Evolutionary conservation across 2,888 invertebrate genomes (phyloP), one percentile per base, ranked within the genome.

Genomic region (Macrostomum cliftonense): DNA sequence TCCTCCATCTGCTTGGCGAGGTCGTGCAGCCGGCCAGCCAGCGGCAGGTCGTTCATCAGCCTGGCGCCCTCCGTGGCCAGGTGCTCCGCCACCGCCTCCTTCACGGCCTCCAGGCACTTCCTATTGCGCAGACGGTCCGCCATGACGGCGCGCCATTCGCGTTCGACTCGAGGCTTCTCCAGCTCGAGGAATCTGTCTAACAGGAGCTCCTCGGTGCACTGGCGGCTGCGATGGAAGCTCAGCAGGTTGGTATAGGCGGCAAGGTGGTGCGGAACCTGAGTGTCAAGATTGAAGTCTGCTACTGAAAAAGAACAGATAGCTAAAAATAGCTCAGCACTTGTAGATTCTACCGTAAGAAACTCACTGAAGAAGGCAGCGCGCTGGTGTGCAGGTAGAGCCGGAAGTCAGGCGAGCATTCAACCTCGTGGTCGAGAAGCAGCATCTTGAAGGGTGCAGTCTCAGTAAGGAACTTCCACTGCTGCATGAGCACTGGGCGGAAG

Each of bases 361-460:
- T 28, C 28, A 28, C 28, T 9, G 5, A 14, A 36, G 43, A 21
- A 4, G 53, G 62, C 54, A 63, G 63, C 13, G 57, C 56, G 2
- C 64, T 63, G 1, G 68, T 67, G 59, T 69, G 69, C 12, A 69
- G 58, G 56, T 58, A 69, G 52, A 69, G 54, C 17, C 69, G 60
- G 57, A 69, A 69, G 36, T 56, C 54, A 0, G 68, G 67, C 50
- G 65, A 64, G 57, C 68, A 68, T 54, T 69, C 69, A n/a, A 69
- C 67, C 51, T 69, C 68, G 54, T 68, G 67, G 49, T 67, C 66
- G 28, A 65, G 65, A 44, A 67, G 63, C 54, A 67, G 66, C 52
- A 58, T 59, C 58, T 68, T 68, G 55, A 68, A 68, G 42, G 64
- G 61, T 38, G 57, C 54, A 50, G 61, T 63, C 14, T 61, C 64